phyloP scores from a whole-genome alignment of 2,113 vertebrate genomes.

The Onychostoma macrolepis region DNA sequence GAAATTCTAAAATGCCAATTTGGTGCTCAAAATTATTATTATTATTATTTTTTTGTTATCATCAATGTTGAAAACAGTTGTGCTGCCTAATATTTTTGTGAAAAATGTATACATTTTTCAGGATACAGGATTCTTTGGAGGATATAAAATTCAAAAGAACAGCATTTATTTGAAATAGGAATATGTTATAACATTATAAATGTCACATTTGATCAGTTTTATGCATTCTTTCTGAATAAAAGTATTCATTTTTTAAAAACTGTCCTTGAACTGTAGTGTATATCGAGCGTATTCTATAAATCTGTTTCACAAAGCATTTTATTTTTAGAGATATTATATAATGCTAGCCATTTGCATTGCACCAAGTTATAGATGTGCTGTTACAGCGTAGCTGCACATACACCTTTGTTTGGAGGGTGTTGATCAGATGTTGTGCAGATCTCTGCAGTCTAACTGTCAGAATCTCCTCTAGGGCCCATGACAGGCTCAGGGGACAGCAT shows the following conservation, averaged over 20 bases:
- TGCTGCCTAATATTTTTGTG: background rate
- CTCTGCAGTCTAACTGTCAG: conserved; percentile 1
- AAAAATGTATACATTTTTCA: background rate
- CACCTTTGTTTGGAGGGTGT: background rate
- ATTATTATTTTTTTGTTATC: background rate
- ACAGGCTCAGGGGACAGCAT: conserved; percentile 58
- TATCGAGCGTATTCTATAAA: background rate
- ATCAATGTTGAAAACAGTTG: background rate
- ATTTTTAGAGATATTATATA: background rate
- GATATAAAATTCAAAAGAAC: background rate
- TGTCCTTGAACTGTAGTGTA: background rate
- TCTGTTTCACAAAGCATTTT: background rate
- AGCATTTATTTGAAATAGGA: background rate
- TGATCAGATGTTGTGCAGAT: background rate
- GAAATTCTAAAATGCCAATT: background rate
- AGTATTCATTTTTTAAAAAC: too few species aligned
- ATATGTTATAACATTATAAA: background rate
- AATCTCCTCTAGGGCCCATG: conserved; percentile 60
- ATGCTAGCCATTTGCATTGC: background rate
- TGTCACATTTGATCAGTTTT: too few species aligned
- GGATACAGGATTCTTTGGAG: background rate
- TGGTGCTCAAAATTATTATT: background rate
- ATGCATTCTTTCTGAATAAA: too few species aligned
- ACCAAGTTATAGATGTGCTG: background rate
- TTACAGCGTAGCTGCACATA: background rate